Evolutionary conservation across 2,113 vertebrate species (phyloP), one percentile per base, ranked within the genome.

Genomic region (Triplophysa tibetana): DNA sequence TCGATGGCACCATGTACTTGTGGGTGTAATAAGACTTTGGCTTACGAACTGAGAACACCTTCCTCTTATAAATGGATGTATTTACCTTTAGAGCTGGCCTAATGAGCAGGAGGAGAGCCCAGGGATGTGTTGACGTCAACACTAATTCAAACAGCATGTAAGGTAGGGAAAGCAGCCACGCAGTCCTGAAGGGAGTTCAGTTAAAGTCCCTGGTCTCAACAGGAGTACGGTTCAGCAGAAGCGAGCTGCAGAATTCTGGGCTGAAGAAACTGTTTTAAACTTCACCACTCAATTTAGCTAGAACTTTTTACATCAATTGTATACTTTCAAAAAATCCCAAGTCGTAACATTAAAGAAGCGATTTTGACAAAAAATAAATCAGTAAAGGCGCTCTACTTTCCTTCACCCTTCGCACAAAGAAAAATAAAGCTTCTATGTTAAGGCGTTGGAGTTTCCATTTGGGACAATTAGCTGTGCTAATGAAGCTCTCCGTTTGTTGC

Each of bases 141-240:
- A 64, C 76, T 85, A 88, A 88, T 85, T 88, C 76, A 79, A 85
- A 84, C 83, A 82, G 82, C 69, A 75, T 82, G 82, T 65, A 70
- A 56, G 56, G 70, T 23, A 70, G 68, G 75, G 67, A 81, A 74
- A 45, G 56, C 60, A 77, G 79, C 72, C 78, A 78, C 84, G 84
- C 29, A 48, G 58, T 78, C 54, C 8, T 80, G 63, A 85, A 80
- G 83, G 73, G 77, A 82, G 78, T 69, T 56, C 78, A 74, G 75
- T 82, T 21, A 73, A 65, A 68, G 66, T 62, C 77, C 23, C 43
- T 26, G 64, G 48, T 70, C 81, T 69, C 56, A 72, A 77, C 81
- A 77, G 68, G 50, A 24, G 29, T 65, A 50, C 45, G 48, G 63
- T 80, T 69, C 70, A 38, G 12, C 70, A 60, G 69, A n/a, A 74